A percentile compares a stretch with the other conserved stretches of the same genome.
These are phyloP conservation scores for Epinotia ramella DNA, from an alignment of 2,888 invertebrate species.

Conservation along the genomic window DNA sequence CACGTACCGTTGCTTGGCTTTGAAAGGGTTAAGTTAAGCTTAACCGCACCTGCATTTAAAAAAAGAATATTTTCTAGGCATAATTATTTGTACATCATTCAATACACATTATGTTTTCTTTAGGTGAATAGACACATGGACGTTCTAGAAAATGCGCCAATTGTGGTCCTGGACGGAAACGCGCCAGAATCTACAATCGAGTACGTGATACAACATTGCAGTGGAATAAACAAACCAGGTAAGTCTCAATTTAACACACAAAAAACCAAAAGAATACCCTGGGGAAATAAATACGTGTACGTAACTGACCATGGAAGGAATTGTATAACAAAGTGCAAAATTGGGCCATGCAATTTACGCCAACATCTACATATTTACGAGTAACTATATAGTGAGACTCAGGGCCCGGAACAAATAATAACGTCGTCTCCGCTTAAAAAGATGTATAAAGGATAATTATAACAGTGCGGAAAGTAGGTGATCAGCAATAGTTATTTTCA, in stretches of 20 bases:
- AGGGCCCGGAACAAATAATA: no score
- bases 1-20: no score
- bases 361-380: no score
- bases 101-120: not conserved
- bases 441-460: no score
- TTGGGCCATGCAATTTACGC: not conserved
- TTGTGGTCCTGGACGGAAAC: slow-evolving; percentile 95
- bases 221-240: slow-evolving; percentile 88
- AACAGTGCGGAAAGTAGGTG: no score
- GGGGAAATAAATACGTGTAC: slow-evolving; percentile 20
- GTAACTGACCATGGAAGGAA: not conserved
- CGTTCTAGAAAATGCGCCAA: slow-evolving; percentile 86
- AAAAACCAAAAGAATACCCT: slow-evolving; percentile 5
- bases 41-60: no score
- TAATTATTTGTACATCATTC: not conserved
- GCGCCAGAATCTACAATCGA: slow-evolving; percentile 88
- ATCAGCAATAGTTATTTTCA: no score
- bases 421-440: no score
- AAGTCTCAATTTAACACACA: slow-evolving; percentile 57
- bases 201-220: slow-evolving; percentile 86
- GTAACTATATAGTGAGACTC: no score
- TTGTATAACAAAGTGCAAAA: not conserved
- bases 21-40: no score
- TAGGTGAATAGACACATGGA: slow-evolving; percentile 87
- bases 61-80: no score